Evolutionary conservation across 2,888 invertebrate genomes (phyloP).

Genomic region (Boloria selene): DNA sequence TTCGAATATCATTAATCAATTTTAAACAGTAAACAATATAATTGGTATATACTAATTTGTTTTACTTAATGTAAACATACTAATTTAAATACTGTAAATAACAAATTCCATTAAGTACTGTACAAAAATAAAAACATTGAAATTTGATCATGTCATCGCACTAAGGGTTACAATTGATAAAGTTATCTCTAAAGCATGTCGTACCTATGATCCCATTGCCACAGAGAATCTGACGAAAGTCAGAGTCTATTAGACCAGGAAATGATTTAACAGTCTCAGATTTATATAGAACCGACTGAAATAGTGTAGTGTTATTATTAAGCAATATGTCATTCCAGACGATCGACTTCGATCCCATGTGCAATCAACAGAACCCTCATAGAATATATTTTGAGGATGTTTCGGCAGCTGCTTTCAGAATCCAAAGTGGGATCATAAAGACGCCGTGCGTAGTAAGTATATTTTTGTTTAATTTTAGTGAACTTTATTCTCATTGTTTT

Average conservation of each 20-base stretch:
- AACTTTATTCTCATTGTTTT: not conserved
- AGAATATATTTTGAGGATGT: conserved; percentile 92
- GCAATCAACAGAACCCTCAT: conserved; percentile 87
- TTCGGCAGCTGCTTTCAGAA: conserved; percentile 93
- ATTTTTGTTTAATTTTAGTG: not conserved
- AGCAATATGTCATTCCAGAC: conserved; percentile 70
- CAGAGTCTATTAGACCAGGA: not conserved
- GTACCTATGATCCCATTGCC: conserved; percentile 12
- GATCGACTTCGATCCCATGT: conserved; percentile 79
- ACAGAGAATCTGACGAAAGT: not conserved
- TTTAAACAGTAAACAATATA: too few relatives aligned
- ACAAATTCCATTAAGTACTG: not conserved
- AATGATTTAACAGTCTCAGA: conserved; percentile 11
- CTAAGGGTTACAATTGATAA: conserved; percentile 10
- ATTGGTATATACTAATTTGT: not conserved
- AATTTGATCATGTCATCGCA: conserved; percentile 12
- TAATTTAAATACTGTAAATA: not conserved
- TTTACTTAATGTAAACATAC: conserved; percentile 1
- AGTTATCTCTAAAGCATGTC: conserved; percentile 16
- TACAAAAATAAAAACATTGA: conserved; percentile 9
- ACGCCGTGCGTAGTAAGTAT: conserved; percentile 93
- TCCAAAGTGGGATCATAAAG: conserved; percentile 90
- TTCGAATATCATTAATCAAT: too few relatives aligned
- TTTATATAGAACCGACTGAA: not conserved
- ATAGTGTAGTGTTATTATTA: conserved; percentile 10